These are phyloP conservation scores for Halocynthia aurantium DNA, from an alignment of 23 tunicate genomes.

Conservation along the genomic window DNA sequence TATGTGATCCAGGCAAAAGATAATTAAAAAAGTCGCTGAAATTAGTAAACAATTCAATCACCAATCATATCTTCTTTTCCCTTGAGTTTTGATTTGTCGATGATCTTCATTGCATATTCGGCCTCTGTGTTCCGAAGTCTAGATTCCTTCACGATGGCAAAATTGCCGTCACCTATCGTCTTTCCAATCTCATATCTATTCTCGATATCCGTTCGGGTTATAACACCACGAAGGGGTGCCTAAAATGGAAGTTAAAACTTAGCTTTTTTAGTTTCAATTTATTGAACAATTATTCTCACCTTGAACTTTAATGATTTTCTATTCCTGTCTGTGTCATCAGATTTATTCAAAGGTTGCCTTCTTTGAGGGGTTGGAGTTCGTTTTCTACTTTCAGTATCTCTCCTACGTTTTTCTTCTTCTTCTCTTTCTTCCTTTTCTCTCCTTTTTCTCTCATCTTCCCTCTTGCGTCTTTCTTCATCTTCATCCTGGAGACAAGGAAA, in stretches of 20 bases:
- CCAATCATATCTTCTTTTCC: slow-evolving; percentile 96
- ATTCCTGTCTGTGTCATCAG: slow-evolving; percentile 83
- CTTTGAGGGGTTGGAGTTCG: slow-evolving; percentile 16
- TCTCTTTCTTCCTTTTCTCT: slow-evolving; percentile 13
- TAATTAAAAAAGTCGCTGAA: neutral
- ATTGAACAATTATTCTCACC: slow-evolving; percentile 15
- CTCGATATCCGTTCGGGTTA: slow-evolving; percentile 56
- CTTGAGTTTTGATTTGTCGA: slow-evolving; percentile 89
- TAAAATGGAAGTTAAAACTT: slow-evolving; percentile 14
- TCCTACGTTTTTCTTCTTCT: slow-evolving; percentile 41
- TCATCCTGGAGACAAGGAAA: neutral
- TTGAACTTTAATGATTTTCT: slow-evolving; percentile 71
- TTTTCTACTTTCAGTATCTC: slow-evolving; percentile 11
- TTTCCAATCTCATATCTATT: slow-evolving; percentile 88
- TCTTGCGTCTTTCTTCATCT: slow-evolving; percentile 23
- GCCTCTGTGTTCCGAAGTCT: slow-evolving; percentile 87
- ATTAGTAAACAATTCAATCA: slow-evolving; percentile 22
- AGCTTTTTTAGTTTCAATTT: neutral
- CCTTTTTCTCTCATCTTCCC: slow-evolving; percentile 32
- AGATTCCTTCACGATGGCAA: slow-evolving; percentile 92
- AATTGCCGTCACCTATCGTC: slow-evolving; percentile 96
- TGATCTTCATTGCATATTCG: slow-evolving; percentile 96
- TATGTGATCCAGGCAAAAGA: neutral
- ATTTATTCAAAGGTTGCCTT: slow-evolving; percentile 35
- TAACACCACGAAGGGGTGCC: slow-evolving; percentile 80